Percentiles rank a stretch among this genome's conserved stretches.
Conservation (phyloP, 2,888 invertebrate genomes). For the Flexamia atlantica region DNA sequence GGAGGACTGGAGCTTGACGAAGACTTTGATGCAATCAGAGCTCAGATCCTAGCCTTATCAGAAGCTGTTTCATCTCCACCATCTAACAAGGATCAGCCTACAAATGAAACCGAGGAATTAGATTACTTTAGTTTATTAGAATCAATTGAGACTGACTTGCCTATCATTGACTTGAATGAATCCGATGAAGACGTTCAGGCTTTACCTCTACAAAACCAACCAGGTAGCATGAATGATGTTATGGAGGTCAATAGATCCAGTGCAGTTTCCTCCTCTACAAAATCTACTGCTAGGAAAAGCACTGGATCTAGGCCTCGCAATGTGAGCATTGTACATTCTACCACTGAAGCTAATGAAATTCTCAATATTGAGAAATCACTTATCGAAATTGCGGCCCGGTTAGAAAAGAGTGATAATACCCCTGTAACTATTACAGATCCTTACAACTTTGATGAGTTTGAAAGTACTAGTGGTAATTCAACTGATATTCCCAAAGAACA, state of each 20-base stretch:
- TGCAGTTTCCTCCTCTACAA: neutral
- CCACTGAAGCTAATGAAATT: neutral
- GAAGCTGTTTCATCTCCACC: slow-evolving; percentile 25
- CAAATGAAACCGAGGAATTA: neutral
- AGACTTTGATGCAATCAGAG: slow-evolving; percentile 16
- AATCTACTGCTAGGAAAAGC: slow-evolving; percentile 18
- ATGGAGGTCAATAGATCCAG: neutral
- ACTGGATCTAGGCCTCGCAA: neutral
- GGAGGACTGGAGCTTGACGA: slow-evolving; percentile 16
- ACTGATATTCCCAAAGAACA: slow-evolving; percentile 5
- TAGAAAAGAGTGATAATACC: neutral
- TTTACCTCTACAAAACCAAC: neutral
- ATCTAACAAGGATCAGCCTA: neutral
- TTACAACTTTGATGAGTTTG: slow-evolving; percentile 10
- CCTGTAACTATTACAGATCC: neutral
- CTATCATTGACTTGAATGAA: neutral
- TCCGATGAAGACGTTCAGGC: neutral
- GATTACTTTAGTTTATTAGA: neutral
- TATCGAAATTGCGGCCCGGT: neutral
- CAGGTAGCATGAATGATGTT: neutral
- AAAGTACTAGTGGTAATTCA: neutral
- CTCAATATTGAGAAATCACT: slow-evolving; percentile 15
- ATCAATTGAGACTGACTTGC: neutral
- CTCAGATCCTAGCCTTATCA: slow-evolving; percentile 29
- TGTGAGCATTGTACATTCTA: neutral